Percentiles rank a stretch among this genome's conserved stretches.
phyloP scores from a whole-genome alignment of 1,140 invertebrate genomes.

The Neoseiulus cucumeris region DNA sequence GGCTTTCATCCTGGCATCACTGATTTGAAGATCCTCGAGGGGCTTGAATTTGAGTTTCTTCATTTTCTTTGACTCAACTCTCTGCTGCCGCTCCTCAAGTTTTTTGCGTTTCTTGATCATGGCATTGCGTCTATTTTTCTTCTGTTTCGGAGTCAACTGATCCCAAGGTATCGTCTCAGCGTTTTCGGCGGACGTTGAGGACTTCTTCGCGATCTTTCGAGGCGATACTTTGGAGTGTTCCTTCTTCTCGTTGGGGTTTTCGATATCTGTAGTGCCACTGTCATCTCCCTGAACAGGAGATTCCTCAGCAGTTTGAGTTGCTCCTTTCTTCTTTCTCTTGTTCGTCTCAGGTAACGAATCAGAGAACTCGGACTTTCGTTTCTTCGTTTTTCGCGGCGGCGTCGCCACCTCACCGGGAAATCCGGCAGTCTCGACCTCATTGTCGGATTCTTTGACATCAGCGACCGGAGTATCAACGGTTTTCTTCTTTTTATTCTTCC shows the following conservation, averaged over 20 bases:
- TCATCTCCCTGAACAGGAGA: too few species aligned
- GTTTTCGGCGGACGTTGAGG: too few species aligned
- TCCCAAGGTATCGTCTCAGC: background rate
- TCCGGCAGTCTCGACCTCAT: too few species aligned
- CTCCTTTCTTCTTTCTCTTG: background rate
- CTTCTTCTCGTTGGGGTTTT: too few species aligned
- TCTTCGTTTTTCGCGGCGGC: too few species aligned
- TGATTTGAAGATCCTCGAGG: background rate
- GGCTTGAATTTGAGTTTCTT: background rate
- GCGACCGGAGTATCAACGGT: background rate
- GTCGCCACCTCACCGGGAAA: too few species aligned
- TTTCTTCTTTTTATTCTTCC: background rate
- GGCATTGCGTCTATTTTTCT: background rate
- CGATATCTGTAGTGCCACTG: too few species aligned
- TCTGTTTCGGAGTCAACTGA: background rate
- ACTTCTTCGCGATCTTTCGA: too few species aligned
- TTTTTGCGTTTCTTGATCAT: conserved; percentile 9
- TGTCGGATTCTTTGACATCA: background rate
- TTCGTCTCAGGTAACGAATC: background rate
- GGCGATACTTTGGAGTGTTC: too few species aligned
- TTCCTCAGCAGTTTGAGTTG: background rate
- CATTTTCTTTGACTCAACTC: background rate
- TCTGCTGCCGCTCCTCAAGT: background rate
- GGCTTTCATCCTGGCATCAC: conserved; percentile 4
- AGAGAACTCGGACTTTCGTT: too few species aligned